phyloP scores from a whole-genome alignment of 2,113 vertebrate genomes.

The Dinomys branickii region DNA sequence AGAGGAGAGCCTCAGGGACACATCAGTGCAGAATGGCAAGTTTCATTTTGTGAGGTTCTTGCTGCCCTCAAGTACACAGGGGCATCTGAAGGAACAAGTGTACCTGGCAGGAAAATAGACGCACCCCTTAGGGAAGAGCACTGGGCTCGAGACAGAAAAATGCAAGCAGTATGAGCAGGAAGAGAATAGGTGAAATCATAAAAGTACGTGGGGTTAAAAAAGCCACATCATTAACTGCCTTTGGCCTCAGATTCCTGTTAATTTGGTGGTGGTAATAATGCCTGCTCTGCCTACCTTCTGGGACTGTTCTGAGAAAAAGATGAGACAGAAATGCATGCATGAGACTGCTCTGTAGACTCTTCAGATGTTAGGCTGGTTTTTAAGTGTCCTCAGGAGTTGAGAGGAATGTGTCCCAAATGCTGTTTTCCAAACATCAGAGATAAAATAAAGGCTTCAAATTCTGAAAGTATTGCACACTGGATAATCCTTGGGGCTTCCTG shows the following conservation, averaged over 20 bases:
- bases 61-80: not conserved
- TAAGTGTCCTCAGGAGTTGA: constrained; percentile 8
- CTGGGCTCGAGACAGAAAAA: not conserved
- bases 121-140: not conserved
- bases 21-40: no score
- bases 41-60: not conserved
- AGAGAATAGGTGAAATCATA: not conserved
- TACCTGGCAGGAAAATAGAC: not conserved
- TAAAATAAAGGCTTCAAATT: constrained; percentile 46
- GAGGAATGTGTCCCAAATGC: constrained; percentile 42
- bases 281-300: not conserved
- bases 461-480: constrained; percentile 10
- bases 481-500: constrained; percentile 19
- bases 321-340: not conserved
- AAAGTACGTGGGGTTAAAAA: not conserved
- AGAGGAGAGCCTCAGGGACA: not conserved
- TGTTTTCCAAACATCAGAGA: constrained; percentile 55
- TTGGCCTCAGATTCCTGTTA: not conserved
- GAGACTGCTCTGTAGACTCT: not conserved
- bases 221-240: not conserved
- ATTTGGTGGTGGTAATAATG: not conserved
- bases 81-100: not conserved
- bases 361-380: not conserved
- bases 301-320: not conserved
- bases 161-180: not conserved